Base-by-base conservation (phyloP, 2,888 invertebrate species). In the Cheilosia pagana region DNA sequence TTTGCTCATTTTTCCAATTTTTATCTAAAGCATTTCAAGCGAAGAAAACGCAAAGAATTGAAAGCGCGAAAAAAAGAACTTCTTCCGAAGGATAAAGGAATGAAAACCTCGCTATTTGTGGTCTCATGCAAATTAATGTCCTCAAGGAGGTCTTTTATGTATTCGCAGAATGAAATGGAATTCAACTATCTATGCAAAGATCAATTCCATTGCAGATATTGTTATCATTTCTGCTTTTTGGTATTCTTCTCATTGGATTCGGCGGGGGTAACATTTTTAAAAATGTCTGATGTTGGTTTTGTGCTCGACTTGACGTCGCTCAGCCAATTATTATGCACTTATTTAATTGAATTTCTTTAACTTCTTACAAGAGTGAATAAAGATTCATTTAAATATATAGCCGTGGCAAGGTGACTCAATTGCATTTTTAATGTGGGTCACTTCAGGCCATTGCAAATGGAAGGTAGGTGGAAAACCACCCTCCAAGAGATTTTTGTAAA, bases 81-180 rank as follows among this genome's bases (percentile, higher is more conserved):
- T 3, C 12, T 12, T 31, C 2, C 16, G 28, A 63, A 70, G 48
- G 65, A 76, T 62, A 71, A 67, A 43, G 28, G 43, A 83, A 83
- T 35, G 50, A 81, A 68, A 48, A 50, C 3, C 48, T 68, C 25
- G 50, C 65, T 74, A 68, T 78, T 83, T 79, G 74, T 39, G 78
- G 78, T 74, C 39, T 63, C 78, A 83, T 83, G 78, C 78, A 83
- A 83, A 78, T 74, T 60, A 67, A 78, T 74, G 68, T 74, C 63
- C 83, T 43, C 21, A 74, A 72, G n/a, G 25, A 52, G 25, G 52
- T 25, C 5, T n/a, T 25, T 25, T n/a, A n/a, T 25, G n/a, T 25
- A 25, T 23, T 25, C 23, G 2, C 7, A 21, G 52, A 21, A 52
- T 52, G 7, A n/a, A 52, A 23, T n/a, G 25, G 14, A 52, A n/a